phyloP scores from a whole-genome alignment of 2,797 vertebrate genomes.

The Pseudomugil gertrudae region DNA sequence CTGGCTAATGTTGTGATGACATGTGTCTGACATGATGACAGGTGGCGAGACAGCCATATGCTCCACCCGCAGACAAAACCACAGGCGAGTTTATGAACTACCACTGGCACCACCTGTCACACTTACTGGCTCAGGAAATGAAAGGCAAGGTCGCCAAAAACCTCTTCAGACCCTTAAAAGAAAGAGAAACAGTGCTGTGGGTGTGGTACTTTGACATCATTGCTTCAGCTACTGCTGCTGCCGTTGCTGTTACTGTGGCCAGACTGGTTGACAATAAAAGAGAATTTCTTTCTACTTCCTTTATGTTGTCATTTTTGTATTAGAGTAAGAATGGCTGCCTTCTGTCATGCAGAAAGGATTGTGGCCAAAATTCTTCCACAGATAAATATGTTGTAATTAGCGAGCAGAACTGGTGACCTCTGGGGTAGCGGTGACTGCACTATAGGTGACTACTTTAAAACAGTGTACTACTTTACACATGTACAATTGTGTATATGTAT shows the following conservation, averaged over 20 bases:
- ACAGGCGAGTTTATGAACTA: conserved; percentile 24
- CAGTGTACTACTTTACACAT: no score
- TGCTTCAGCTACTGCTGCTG: not conserved
- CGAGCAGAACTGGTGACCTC: no score
- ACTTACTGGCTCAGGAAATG: conserved; percentile 31
- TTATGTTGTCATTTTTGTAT: no score
- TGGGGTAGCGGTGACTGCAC: no score
- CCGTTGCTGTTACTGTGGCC: not conserved
- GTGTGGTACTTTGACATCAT: conserved; percentile 19
- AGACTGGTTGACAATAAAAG: not conserved
- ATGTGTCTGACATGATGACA: conserved; percentile 39
- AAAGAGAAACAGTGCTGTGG: conserved; percentile 26
- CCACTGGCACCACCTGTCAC: conserved; percentile 67
- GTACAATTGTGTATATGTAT: no score
- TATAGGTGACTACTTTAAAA: no score
- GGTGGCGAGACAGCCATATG: conserved; percentile 66
- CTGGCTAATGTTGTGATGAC: conserved; percentile 20
- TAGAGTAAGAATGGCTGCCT: no score
- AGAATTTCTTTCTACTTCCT: not conserved
- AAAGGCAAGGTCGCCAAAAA: conserved; percentile 51
- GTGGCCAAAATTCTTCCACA: no score
- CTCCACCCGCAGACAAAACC: conserved; percentile 27
- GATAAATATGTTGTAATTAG: no score
- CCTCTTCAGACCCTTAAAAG: conserved; percentile 41
- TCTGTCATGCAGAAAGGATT: no score